phyloP scores from a whole-genome alignment of 2,797 vertebrate genomes.

The Chelonia mydas region DNA sequence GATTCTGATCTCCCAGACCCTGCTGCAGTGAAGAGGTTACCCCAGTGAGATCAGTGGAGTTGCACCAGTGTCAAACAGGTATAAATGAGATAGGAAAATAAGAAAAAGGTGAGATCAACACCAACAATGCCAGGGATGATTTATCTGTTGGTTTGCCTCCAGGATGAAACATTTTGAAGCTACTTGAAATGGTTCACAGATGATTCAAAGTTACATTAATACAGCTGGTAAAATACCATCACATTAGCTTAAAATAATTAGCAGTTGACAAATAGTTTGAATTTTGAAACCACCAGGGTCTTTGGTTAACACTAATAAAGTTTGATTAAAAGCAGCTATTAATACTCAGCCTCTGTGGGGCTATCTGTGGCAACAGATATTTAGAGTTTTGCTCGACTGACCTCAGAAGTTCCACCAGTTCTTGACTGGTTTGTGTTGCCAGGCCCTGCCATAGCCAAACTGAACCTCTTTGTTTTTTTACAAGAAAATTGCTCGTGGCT shows the following conservation, averaged over 20 bases:
- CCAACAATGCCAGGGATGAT: not conserved
- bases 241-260: conserved; percentile 73
- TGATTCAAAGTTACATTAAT: conserved; percentile 50
- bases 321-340: conserved; percentile 60
- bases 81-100: not conserved
- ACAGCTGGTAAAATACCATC: conserved; percentile 68
- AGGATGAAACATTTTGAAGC: conserved; percentile 28
- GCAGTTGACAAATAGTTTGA: conserved; percentile 67
- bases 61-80: not conserved
- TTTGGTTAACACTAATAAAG: conserved; percentile 51
- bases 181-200: conserved; percentile 51
- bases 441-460: not conserved
- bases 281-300: conserved; percentile 30
- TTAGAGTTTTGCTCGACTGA: conserved; percentile 12
- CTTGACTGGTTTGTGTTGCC: not conserved
- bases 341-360: conserved; percentile 28
- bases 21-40: not conserved
- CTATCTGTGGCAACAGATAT: conserved; percentile 39
- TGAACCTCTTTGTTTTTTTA: not conserved
- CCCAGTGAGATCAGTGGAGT: not conserved
- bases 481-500: not conserved
- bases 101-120: not conserved
- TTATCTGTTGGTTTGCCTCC: conserved; percentile 4
- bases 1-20: not conserved
- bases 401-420: conserved; percentile 2